phyloP scores from a whole-genome alignment of 2,797 vertebrate genomes.

The Dendrocincla tyrannina region DNA sequence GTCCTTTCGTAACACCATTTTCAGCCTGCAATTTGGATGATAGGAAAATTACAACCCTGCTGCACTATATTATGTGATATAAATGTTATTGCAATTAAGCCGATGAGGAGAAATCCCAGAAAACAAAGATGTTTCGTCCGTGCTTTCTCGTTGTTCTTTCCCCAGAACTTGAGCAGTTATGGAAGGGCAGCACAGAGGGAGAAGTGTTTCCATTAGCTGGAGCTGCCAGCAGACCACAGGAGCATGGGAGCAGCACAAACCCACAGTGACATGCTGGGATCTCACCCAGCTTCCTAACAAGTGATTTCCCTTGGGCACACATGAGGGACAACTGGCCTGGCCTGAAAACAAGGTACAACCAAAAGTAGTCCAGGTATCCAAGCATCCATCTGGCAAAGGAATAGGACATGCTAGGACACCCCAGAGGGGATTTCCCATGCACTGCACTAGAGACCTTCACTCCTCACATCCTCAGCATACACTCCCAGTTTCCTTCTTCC shows the following conservation, averaged over 20 bases:
- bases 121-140: background rate
- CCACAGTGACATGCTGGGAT: accelerated
- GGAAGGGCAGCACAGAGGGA: background rate
- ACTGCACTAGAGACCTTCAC: accelerated
- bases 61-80: slow-evolving; percentile 78
- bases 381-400: background rate
- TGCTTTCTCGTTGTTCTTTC: slow-evolving; percentile 5
- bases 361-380: background rate
- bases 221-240: background rate
- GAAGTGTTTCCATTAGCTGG: background rate
- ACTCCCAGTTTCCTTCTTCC: background rate
- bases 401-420: accelerated
- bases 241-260: background rate
- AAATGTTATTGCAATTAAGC: slow-evolving; percentile 83
- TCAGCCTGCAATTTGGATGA: slow-evolving; percentile 85
- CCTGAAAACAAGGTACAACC: background rate
- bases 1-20: slow-evolving; percentile 77
- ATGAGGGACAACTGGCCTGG: background rate
- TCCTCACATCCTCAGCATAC: background rate
- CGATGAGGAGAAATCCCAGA: slow-evolving; percentile 56
- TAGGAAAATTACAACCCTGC: slow-evolving; percentile 84
- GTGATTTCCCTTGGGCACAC: background rate
- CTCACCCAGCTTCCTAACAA: background rate
- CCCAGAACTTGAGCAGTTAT: background rate
- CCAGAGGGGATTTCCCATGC: background rate